These are phyloP conservation scores for Acrocyrtus sp. DNA, from an alignment of 2,888 invertebrate species.

Conservation along the genomic window DNA sequence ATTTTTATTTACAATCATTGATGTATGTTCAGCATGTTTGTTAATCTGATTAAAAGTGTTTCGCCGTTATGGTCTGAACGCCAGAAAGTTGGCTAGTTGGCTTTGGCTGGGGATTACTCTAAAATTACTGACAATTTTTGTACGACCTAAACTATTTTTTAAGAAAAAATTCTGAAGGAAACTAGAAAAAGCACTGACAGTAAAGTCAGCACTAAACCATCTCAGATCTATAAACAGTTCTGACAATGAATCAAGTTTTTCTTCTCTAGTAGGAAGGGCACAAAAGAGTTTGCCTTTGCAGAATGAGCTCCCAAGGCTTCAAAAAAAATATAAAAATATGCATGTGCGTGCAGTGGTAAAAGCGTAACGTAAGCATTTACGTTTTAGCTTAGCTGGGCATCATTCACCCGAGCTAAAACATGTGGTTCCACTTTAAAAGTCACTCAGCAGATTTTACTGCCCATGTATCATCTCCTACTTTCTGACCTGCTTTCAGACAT, in stretches of 20 bases:
- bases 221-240: too few relatives aligned
- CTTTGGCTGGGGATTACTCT: constrained; percentile 8
- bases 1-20: constrained; percentile 26
- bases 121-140: constrained; percentile 35
- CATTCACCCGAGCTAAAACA: constrained; percentile 51
- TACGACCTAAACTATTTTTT: too few relatives aligned
- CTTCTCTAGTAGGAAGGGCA: too few relatives aligned
- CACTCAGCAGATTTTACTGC: constrained; percentile 50
- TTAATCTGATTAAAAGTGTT: constrained; percentile 46
- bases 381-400: constrained; percentile 49
- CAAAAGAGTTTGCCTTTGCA: too few relatives aligned
- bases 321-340: constrained; percentile 21
- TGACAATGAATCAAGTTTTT: too few relatives aligned
- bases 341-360: constrained; percentile 29
- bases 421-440: constrained; percentile 58
- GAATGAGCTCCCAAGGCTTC: not conserved
- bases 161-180: constrained; percentile 20
- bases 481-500: constrained; percentile 39
- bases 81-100: constrained; percentile 15
- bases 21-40: not conserved
- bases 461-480: constrained; percentile 17
- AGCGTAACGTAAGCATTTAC: constrained; percentile 49
- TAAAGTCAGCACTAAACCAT: too few relatives aligned
- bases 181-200: constrained; percentile 13
- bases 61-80: constrained; percentile 29